A percentile compares a stretch with the other conserved stretches of the same genome.
These are phyloP conservation scores for Lophotriccus pileatus DNA, from an alignment of 2,797 vertebrate genomes.

Conservation along the genomic window DNA sequence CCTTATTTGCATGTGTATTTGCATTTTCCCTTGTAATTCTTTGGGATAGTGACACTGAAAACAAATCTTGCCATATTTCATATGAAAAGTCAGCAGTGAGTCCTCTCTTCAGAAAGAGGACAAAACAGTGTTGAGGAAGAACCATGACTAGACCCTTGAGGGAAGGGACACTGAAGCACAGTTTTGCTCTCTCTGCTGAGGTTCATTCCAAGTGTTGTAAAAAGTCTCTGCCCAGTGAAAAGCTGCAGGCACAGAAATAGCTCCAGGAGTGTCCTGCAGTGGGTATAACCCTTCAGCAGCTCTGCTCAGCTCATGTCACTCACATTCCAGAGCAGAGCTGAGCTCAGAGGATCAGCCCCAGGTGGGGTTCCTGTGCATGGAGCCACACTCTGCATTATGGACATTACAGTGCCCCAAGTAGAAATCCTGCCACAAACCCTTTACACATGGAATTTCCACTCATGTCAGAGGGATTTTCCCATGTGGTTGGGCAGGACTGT, in stretches of 20 bases:
- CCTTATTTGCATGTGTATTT: constrained; percentile 68
- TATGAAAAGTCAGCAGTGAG: neutral
- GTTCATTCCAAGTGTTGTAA: neutral
- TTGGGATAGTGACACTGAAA: constrained; percentile 24
- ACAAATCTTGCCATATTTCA: constrained; percentile 10
- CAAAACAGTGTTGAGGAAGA: neutral
- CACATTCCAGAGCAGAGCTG: neutral
- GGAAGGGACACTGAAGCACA: neutral
- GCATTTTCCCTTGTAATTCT: constrained; percentile 51
- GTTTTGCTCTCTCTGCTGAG: neutral
- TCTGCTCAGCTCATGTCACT: neutral
- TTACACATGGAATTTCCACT: neutral
- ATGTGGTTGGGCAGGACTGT: neutral
- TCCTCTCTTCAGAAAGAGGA: neutral
- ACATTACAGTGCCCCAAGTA: neutral
- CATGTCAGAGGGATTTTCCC: constrained; percentile 30
- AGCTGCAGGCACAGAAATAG: neutral
- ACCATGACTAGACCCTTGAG: neutral
- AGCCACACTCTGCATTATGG: neutral
- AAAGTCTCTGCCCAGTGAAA: neutral
- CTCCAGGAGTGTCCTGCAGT: neutral
- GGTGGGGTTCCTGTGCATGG: neutral
- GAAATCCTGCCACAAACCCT: neutral
- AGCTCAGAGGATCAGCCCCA: neutral
- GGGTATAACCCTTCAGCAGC: neutral